These are phyloP conservation scores for Drosophila bipectinata DNA, from an alignment of 1,140 invertebrate genomes.

Conservation along the genomic window DNA sequence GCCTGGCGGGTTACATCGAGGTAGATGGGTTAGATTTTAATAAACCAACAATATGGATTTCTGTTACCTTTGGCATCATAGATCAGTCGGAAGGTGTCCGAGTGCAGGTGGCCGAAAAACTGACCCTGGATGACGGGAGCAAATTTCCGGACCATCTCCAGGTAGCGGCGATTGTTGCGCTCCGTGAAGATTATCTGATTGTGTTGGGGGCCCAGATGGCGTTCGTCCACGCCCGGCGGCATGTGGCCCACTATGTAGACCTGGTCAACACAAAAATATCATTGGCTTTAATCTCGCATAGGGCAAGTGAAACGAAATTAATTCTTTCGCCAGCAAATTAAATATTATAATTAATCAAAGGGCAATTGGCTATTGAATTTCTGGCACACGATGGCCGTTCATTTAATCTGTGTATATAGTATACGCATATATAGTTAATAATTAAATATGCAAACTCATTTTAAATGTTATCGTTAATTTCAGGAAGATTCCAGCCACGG, in stretches of 20 bases:
- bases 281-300: constrained; percentile 9
- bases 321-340: constrained; percentile 33
- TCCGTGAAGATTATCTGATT: constrained; percentile 86
- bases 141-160: constrained; percentile 89
- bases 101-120: constrained; percentile 96
- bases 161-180: constrained; percentile 89
- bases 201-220: constrained; percentile 87
- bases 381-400: constrained; percentile 15
- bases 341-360: constrained; percentile 56
- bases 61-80: constrained; percentile 88
- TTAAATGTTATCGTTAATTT: constrained; percentile 39
- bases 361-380: constrained; percentile 17
- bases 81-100: constrained; percentile 94
- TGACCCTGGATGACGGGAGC: constrained; percentile 93
- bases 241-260: constrained; percentile 95
- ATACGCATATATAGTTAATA: constrained; percentile 11
- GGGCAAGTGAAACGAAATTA: constrained; percentile 13
- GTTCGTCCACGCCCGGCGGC: constrained; percentile 93
- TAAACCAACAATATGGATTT: not conserved
- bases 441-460: constrained; percentile 3
- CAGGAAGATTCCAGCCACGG: constrained; percentile 7
- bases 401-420: not conserved
- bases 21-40: not conserved
- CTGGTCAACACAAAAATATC: constrained; percentile 84
- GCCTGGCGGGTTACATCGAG: constrained; percentile 84